phyloP scores from a whole-genome alignment of 2,888 invertebrate genomes.

The Glaucopsyche alexis region DNA sequence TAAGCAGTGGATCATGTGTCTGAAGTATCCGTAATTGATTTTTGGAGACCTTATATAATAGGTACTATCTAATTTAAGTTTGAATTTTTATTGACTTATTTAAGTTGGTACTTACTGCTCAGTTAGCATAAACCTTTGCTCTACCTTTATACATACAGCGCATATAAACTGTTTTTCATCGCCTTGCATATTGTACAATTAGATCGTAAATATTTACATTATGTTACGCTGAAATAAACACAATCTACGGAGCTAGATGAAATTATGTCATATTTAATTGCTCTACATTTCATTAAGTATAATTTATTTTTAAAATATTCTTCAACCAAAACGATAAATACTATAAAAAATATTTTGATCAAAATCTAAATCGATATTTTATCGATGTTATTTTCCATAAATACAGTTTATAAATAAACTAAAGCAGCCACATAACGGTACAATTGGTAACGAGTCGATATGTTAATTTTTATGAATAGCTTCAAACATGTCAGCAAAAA shows the following conservation, averaged over 20 bases:
- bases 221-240: neutral
- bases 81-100: no score
- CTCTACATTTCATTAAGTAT: neutral
- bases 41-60: no score
- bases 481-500: slow-evolving; percentile 15
- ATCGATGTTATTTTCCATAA: slow-evolving; percentile 15
- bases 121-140: neutral
- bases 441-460: slow-evolving; percentile 10
- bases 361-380: neutral
- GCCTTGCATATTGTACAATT: neutral
- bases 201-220: slow-evolving; percentile 2
- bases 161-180: neutral
- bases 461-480: slow-evolving; percentile 16
- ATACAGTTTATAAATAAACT: slow-evolving; percentile 1
- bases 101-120: neutral
- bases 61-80: no score
- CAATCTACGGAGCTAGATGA: neutral
- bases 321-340: neutral
- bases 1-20: no score
- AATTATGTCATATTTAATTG: neutral
- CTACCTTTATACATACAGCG: neutral
- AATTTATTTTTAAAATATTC: neutral
- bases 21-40: no score
- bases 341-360: neutral
- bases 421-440: neutral